Conservation (phyloP, 2,888 invertebrate genomes). For the Neuroscelio doddi region DNA sequence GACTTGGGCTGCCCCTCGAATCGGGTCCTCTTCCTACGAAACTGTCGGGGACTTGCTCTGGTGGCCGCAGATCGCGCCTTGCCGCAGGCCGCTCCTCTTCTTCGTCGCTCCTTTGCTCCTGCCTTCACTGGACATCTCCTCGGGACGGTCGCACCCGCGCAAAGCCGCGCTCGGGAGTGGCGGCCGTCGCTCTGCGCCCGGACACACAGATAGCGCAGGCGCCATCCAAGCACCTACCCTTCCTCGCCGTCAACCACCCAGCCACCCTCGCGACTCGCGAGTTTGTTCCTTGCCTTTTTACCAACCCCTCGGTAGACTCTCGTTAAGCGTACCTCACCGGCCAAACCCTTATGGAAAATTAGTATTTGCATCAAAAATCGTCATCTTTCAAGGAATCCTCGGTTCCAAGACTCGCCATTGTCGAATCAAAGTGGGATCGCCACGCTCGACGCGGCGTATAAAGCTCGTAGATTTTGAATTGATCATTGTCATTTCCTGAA, state of each 20-base stretch:
- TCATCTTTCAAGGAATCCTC: too few species aligned
- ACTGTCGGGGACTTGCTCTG: conserved; percentile 35
- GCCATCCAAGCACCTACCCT: conserved; percentile 56
- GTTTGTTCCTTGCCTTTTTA: conserved; percentile 28
- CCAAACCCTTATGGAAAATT: not conserved
- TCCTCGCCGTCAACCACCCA: conserved; percentile 46
- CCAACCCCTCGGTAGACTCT: conserved; percentile 23
- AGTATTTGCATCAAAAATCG: too few species aligned
- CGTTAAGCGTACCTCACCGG: conserved; percentile 25
- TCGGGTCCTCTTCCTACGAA: conserved; percentile 52
- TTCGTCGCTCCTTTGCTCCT: conserved; percentile 41
- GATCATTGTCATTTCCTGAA: too few species aligned
- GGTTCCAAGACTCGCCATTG: too few species aligned
- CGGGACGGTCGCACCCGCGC: conserved; percentile 54
- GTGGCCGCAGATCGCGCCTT: conserved; percentile 42
- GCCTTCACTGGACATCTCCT: conserved; percentile 46
- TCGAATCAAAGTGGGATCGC: too few species aligned
- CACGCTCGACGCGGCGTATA: too few species aligned
- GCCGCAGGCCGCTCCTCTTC: conserved; percentile 44
- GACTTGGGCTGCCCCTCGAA: conserved; percentile 34
- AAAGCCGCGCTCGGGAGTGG: conserved; percentile 71
- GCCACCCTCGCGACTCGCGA: conserved; percentile 32
- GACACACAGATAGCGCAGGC: conserved; percentile 65
- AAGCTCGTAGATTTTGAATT: too few species aligned
- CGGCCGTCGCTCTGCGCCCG: conserved; percentile 73